Percentiles rank a stretch among this genome's conserved stretches.
phyloP scores from a whole-genome alignment of 1,140 invertebrate species.

The Tetranychus cinnabarinus region DNA sequence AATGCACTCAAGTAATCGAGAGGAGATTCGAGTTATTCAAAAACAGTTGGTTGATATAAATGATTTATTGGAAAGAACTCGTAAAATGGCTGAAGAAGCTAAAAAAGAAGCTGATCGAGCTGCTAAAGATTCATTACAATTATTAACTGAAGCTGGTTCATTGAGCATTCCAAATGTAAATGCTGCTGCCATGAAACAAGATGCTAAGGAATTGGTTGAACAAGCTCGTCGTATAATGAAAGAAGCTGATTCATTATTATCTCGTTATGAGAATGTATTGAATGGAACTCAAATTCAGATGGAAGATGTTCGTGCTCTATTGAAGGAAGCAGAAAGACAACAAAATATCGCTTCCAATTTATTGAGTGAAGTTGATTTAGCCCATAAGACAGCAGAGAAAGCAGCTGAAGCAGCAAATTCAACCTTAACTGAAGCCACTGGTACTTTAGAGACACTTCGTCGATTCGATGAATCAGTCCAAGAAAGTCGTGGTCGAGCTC shows the following conservation, averaged over 20 bases:
- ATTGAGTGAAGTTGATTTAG: slow-evolving; percentile 38
- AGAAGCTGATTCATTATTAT: slow-evolving; percentile 32
- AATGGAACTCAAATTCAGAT: slow-evolving; percentile 19
- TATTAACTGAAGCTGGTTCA: slow-evolving; percentile 47
- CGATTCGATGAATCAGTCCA: slow-evolving; percentile 71
- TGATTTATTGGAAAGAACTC: slow-evolving; percentile 27
- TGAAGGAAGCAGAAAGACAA: slow-evolving; percentile 28
- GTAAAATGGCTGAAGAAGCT: slow-evolving; percentile 41
- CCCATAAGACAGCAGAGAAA: slow-evolving; percentile 44
- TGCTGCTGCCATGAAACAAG: slow-evolving; percentile 20
- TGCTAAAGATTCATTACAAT: slow-evolving; percentile 48
- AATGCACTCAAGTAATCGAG: slow-evolving; percentile 36
- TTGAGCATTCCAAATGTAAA: slow-evolving; percentile 48
- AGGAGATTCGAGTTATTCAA: slow-evolving; percentile 31
- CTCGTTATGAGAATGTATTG: slow-evolving; percentile 25
- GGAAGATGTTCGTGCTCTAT: slow-evolving; percentile 19
- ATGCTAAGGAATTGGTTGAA: slow-evolving; percentile 4
- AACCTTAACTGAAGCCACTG: slow-evolving; percentile 58
- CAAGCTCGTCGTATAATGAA: slow-evolving; percentile 1
- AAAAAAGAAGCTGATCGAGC: slow-evolving; percentile 41
- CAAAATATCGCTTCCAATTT: slow-evolving; percentile 36
- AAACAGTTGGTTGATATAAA: slow-evolving; percentile 28
- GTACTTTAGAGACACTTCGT: slow-evolving; percentile 54
- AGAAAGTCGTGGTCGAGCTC: slow-evolving; percentile 42
- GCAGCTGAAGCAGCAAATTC: slow-evolving; percentile 58